These are phyloP conservation scores for Bucco capensis DNA, from an alignment of 2,113 vertebrate species.

Conservation along the genomic window DNA sequence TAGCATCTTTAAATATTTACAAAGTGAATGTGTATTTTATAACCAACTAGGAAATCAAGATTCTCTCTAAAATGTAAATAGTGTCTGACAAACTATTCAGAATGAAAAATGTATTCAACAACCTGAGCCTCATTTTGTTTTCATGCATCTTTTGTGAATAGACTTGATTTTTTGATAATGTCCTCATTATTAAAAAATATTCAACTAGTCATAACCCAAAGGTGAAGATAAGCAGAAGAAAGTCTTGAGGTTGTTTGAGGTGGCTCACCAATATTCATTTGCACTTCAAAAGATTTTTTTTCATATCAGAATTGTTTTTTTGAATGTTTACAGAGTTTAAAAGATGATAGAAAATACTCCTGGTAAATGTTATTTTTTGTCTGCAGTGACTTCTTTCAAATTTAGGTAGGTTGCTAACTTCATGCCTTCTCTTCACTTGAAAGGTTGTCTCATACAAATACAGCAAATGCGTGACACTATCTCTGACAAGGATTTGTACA, in stretches of 20 bases:
- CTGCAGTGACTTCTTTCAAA: not conserved
- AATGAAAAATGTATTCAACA: conserved; percentile 18
- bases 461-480: not conserved
- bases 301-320: not conserved
- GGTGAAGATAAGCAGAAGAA: not conserved
- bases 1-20: conserved; percentile 41
- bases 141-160: conserved; percentile 17
- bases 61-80: conserved; percentile 23
- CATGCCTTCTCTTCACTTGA: not conserved
- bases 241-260: not conserved
- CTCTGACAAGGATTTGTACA: not conserved
- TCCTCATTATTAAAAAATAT: conserved; percentile 29
- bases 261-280: not conserved
- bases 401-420: not conserved
- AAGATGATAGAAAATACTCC: not conserved
- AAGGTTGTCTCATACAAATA: not conserved
- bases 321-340: not conserved
- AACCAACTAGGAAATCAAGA: conserved; percentile 18
- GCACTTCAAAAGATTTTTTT: not conserved
- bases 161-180: conserved; percentile 53
- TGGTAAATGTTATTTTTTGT: not conserved
- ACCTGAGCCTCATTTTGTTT: not conserved
- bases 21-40: not conserved
- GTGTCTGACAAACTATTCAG: not conserved
- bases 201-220: conserved; percentile 20